These are phyloP conservation scores for Coptodon bakossiorum DNA, from an alignment of 2,113 vertebrate genomes.

Conservation along the genomic window DNA sequence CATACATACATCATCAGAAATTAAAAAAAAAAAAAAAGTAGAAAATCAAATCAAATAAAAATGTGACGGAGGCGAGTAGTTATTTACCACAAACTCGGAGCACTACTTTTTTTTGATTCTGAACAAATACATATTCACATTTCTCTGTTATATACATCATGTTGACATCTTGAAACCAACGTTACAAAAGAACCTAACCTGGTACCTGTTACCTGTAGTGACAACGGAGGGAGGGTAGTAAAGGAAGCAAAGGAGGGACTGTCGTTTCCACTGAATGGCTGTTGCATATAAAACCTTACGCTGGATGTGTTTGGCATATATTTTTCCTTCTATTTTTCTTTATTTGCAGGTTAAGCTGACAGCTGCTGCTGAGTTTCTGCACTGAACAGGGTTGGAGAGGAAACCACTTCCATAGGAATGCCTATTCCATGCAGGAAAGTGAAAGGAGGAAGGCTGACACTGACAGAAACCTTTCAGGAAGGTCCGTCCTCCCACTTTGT, in stretches of 20 bases:
- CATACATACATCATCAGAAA: slow-evolving; percentile 53
- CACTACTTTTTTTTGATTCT: slow-evolving; percentile 62
- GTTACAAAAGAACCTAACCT: slow-evolving; percentile 48
- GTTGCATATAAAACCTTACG: slow-evolving; percentile 43
- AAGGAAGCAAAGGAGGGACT: slow-evolving; percentile 29
- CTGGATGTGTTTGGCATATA: slow-evolving; percentile 65
- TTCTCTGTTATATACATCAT: slow-evolving; percentile 74
- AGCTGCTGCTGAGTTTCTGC: slow-evolving; percentile 9
- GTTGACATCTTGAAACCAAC: slow-evolving; percentile 56
- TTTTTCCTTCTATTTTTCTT: not conserved
- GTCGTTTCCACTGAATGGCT: slow-evolving; percentile 42
- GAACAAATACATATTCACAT: slow-evolving; percentile 76
- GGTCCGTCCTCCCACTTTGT: slow-evolving; percentile 45
- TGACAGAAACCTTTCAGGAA: not conserved
- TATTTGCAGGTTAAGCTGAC: slow-evolving; percentile 7
- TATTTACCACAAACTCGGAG: slow-evolving; percentile 73
- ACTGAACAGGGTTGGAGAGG: not conserved
- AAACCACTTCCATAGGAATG: slow-evolving; percentile 48
- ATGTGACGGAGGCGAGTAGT: slow-evolving; percentile 68
- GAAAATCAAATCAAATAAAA: slow-evolving; percentile 43
- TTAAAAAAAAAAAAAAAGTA: slow-evolving; percentile 28
- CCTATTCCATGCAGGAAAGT: slow-evolving; percentile 30
- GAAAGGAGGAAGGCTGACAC: not conserved
- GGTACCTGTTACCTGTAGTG: slow-evolving; percentile 66
- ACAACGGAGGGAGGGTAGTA: slow-evolving; percentile 27